These are phyloP conservation scores for Orchesellides sinensis DNA, from an alignment of 2,888 invertebrate genomes.

Conservation along the genomic window DNA sequence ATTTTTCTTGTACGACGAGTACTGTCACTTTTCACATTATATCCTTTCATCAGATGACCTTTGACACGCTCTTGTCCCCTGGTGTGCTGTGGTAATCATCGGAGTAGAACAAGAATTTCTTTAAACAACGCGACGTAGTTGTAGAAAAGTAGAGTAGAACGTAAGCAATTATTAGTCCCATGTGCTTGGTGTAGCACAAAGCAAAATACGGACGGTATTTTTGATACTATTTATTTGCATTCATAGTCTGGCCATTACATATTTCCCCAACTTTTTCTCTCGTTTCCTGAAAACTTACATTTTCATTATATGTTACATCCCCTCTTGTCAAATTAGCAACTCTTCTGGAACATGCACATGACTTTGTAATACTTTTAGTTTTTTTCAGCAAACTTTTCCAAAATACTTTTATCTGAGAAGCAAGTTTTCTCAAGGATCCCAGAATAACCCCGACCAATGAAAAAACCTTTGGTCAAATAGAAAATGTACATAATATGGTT, in stretches of 20 bases:
- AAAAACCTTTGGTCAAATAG: not conserved
- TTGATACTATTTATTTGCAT: slow-evolving; percentile 27
- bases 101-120: slow-evolving; percentile 18
- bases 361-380: slow-evolving; percentile 31
- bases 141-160: no score
- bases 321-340: slow-evolving; percentile 56
- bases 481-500: not conserved
- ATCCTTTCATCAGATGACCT: slow-evolving; percentile 55
- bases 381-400: slow-evolving; percentile 23
- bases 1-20: not conserved
- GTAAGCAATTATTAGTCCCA: not conserved
- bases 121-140: not conserved
- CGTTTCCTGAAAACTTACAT: not conserved
- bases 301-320: no score
- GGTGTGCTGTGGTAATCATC: slow-evolving; percentile 53
- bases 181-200: slow-evolving; percentile 11
- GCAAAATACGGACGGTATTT: not conserved
- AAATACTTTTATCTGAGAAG: slow-evolving; percentile 9
- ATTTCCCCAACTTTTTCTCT: not conserved
- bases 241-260: not conserved
- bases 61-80: slow-evolving; percentile 46
- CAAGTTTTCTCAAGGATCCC: no score
- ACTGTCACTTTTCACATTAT: slow-evolving; percentile 53
- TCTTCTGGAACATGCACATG: slow-evolving; percentile 41
- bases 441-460: no score